phyloP scores from a whole-genome alignment of 2,797 vertebrate species.

The Spinus olivaceus region DNA sequence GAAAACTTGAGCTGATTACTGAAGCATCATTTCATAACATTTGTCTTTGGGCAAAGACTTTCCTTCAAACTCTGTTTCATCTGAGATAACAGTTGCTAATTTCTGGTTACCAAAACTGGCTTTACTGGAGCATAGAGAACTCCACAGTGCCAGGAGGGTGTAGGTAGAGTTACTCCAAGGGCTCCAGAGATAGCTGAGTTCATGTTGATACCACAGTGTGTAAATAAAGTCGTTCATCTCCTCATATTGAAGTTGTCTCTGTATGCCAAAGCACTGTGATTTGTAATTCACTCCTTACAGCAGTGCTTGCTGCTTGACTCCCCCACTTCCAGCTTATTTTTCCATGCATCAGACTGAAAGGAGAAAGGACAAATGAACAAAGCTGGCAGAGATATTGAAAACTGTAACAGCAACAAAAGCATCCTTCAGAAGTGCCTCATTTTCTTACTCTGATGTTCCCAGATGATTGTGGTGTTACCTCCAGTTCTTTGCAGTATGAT shows the following conservation, averaged over 20 bases:
- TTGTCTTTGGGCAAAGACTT: neutral
- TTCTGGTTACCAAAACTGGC: neutral
- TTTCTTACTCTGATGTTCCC: neutral
- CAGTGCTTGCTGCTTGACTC: neutral
- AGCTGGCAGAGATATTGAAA: neutral
- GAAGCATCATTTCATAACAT: neutral
- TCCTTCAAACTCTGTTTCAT: neutral
- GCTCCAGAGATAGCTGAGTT: neutral
- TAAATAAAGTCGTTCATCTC: neutral
- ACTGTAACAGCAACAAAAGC: neutral
- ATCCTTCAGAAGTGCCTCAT: neutral
- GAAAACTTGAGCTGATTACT: neutral
- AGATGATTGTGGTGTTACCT: neutral
- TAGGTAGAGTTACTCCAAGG: neutral
- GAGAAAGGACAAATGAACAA: neutral
- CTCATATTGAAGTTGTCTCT: neutral
- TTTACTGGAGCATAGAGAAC: neutral
- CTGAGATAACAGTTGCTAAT: neutral
- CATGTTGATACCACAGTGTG: neutral
- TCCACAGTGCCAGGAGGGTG: neutral
- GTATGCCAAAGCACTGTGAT: fast-evolving
- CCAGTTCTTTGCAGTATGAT: neutral
- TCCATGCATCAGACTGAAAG: neutral
- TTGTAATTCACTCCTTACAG: neutral
- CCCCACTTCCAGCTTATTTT: neutral